phyloP scores from a whole-genome alignment of 2,113 vertebrate species.

The Aramus guarauna region DNA sequence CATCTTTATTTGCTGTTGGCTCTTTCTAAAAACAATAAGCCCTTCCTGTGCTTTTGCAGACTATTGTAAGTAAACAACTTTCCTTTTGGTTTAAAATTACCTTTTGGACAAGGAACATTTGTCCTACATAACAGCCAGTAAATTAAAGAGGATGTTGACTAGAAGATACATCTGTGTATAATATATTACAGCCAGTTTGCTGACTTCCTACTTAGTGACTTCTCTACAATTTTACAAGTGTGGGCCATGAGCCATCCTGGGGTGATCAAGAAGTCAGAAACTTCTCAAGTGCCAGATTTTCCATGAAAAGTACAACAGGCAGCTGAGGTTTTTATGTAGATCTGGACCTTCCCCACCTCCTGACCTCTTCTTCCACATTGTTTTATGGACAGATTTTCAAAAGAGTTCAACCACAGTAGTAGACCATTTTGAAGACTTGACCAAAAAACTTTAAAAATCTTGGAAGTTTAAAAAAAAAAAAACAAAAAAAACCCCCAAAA shows the following conservation, averaged over 20 bases:
- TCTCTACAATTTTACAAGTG: background rate
- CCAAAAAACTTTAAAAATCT: background rate
- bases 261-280: background rate
- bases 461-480: background rate
- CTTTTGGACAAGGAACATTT: constrained; percentile 1
- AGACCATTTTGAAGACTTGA: background rate
- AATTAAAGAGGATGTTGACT: background rate
- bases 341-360: background rate
- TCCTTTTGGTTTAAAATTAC: constrained; percentile 25
- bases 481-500: too few species aligned
- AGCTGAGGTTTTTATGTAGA: background rate
- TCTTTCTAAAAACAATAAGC: constrained; percentile 16
- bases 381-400: background rate
- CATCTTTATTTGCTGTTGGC: background rate
- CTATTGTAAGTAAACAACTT: constrained; percentile 1
- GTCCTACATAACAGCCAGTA: constrained; percentile 4
- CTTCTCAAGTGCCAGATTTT: background rate
- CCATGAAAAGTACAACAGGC: background rate
- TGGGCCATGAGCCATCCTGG: background rate
- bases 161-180: background rate
- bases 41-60: constrained; percentile 8
- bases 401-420: background rate
- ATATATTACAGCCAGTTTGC: background rate
- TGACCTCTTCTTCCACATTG: background rate
- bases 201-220: background rate